Base-by-base conservation (phyloP, 2,888 invertebrate genomes). In the Balanococcus diminutus region DNA sequence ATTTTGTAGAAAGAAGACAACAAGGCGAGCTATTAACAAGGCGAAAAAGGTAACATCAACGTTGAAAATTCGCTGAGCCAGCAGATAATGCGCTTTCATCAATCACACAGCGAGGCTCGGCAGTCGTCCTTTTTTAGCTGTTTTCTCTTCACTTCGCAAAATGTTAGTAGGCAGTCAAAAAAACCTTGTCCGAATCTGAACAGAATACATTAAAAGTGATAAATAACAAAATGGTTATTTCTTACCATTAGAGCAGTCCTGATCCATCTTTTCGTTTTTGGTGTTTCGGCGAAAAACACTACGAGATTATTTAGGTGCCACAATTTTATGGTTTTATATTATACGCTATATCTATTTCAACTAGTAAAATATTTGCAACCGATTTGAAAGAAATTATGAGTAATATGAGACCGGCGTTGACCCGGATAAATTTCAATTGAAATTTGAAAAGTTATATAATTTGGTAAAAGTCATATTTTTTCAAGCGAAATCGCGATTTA, bases 181-280 rank as follows among this genome's bases (percentile, higher is more conserved):
- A 75, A 32, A 19, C 67, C 32, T 75, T 75, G 75, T 75, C 75
- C 75, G 75, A 31, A 75, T 75, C 75, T 36, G 75, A 75, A 75
- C 46, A 39, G 82, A 82, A 82, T 82, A 82, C 82, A 51, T 82
- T 82, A 51, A 82, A 51, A 31, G 82, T 82, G 82, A 82, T 82
- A 82, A 82, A 82, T 82, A 82, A 82, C 82, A 22, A 31, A 82
- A 82, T 82, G 82, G 81, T 81, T 81, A 81, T 81, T 81, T 81
- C 39, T 81, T 28, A 19, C 19, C 3, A 8, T 6, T 2, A n/a
- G 22, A 81, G 42, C 22, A 25, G 42, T 31, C 22, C 39, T 22
- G 81, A 81, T 81, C 81, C 39, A 81, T 81, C 42, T 81, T 81
- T 81, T 39, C 32, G 25, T 36, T 81, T 42, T 16, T 14, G 81